phyloP scores from a whole-genome alignment of 2,113 vertebrate species.

The Saguinus midas region DNA sequence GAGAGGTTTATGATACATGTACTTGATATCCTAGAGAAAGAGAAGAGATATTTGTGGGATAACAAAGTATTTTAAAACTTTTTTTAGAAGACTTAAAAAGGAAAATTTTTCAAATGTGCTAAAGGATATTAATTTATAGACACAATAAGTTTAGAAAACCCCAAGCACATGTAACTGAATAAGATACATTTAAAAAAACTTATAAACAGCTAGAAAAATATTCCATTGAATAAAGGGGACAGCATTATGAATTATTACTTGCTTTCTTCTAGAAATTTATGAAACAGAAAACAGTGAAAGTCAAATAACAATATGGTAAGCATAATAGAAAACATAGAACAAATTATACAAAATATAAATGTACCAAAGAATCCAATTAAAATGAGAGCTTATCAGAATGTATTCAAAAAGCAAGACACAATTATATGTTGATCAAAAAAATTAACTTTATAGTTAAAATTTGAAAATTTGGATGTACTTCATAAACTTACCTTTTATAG shows the following conservation, averaged over 20 bases:
- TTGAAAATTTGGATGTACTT: not conserved
- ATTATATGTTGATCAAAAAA: not conserved
- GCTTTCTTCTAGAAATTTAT: not conserved
- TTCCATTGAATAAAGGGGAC: not conserved
- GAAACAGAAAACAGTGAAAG: not conserved
- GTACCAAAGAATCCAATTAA: not conserved
- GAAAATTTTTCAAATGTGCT: not conserved
- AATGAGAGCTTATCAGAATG: not conserved
- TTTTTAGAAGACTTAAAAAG: too few species aligned
- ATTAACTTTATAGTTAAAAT: not conserved
- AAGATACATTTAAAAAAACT: not conserved
- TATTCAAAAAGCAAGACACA: not conserved
- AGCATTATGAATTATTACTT: not conserved
- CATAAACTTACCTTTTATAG: not conserved
- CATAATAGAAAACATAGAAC: not conserved
- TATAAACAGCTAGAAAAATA: not conserved
- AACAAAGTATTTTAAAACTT: too few species aligned
- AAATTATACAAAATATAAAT: not conserved
- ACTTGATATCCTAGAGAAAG: not conserved
- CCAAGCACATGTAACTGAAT: not conserved
- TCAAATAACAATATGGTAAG: not conserved
- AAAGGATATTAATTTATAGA: not conserved
- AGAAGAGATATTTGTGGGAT: too few species aligned
- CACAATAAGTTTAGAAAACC: not conserved
- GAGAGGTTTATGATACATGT: not conserved